A percentile compares a stretch with the other conserved stretches of the same genome.
These are phyloP conservation scores for Acleris sparsana DNA, from an alignment of 2,888 invertebrate species.

Conservation along the genomic window DNA sequence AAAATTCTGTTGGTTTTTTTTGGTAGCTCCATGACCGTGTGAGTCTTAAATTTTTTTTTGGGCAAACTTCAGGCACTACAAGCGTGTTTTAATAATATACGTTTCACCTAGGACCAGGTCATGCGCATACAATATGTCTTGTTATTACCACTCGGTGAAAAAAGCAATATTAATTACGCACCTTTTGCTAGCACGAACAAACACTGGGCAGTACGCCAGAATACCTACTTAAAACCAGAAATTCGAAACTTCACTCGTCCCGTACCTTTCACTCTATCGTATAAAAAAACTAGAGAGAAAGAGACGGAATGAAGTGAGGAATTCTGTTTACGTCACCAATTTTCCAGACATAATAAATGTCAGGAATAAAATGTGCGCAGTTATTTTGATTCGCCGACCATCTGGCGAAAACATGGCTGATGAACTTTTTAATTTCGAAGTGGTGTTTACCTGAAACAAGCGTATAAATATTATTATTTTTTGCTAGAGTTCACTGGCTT, in stretches of 20 bases:
- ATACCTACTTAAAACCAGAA: background rate
- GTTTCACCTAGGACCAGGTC: background rate
- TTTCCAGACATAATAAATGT: slow-evolving; percentile 62
- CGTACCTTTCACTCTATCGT: background rate
- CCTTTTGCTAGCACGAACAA: background rate
- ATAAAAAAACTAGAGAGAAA: background rate
- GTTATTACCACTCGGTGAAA: background rate
- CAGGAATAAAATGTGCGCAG: slow-evolving; percentile 59
- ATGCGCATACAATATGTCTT: background rate
- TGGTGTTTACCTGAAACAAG: slow-evolving; percentile 60
- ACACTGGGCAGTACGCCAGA: background rate
- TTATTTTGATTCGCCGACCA: slow-evolving; percentile 40
- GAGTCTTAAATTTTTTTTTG: too few species aligned
- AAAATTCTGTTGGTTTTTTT: too few species aligned
- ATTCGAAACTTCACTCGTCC: background rate
- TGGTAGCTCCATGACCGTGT: too few species aligned
- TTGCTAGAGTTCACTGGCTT: slow-evolving; percentile 1
- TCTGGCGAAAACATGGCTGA: slow-evolving; percentile 24
- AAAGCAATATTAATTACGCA: background rate
- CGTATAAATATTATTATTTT: slow-evolving; percentile 14
- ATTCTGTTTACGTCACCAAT: slow-evolving; percentile 48
- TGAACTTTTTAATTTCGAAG: slow-evolving; percentile 25
- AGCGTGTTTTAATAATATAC: background rate
- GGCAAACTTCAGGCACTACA: too few species aligned
- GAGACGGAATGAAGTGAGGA: background rate